Percentiles rank a stretch among this genome's conserved stretches.
Evolutionary conservation across 2,888 invertebrate species (phyloP).

Genomic region (Sceliomorpha sp.): DNA sequence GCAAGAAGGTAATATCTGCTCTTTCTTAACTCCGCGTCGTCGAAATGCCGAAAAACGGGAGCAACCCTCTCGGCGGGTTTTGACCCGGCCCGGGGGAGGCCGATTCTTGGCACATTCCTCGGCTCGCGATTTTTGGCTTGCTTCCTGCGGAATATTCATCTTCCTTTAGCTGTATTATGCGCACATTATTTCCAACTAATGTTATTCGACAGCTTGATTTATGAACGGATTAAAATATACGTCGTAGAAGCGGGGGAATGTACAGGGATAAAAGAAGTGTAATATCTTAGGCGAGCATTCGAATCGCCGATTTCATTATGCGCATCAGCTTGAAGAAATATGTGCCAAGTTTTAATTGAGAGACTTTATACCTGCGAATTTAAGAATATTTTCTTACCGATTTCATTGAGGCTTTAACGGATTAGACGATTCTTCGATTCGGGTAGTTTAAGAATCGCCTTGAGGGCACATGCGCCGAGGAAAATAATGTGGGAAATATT

Average conservation of each 20-base stretch:
- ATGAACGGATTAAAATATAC: slow-evolving; percentile 31
- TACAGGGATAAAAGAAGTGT: no score
- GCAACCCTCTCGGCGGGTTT: slow-evolving; percentile 59
- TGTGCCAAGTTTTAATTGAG: no score
- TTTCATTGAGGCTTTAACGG: no score
- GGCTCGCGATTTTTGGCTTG: slow-evolving; percentile 59
- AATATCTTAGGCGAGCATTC: background rate
- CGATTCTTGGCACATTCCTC: slow-evolving; percentile 65
- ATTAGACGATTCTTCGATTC: no score
- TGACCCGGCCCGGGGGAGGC: slow-evolving; percentile 54
- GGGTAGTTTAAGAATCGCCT: no score
- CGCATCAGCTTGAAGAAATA: no score
- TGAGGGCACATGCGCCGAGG: no score
- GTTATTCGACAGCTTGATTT: slow-evolving; percentile 33
- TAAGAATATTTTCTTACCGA: no score
- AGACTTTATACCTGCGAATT: no score
- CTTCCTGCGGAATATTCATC: slow-evolving; percentile 28
- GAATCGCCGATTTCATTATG: no score
- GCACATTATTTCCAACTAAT: slow-evolving; percentile 33
- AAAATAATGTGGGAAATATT: no score
- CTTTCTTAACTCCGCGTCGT: slow-evolving; percentile 29
- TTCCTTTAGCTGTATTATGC: slow-evolving; percentile 18
- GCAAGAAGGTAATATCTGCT: slow-evolving; percentile 34
- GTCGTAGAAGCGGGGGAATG: no score
- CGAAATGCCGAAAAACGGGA: slow-evolving; percentile 52